Evolutionary conservation across 1,140 invertebrate species (phyloP), one percentile per base, ranked within the genome.

Genomic region (Acromyrmex charruanus): DNA sequence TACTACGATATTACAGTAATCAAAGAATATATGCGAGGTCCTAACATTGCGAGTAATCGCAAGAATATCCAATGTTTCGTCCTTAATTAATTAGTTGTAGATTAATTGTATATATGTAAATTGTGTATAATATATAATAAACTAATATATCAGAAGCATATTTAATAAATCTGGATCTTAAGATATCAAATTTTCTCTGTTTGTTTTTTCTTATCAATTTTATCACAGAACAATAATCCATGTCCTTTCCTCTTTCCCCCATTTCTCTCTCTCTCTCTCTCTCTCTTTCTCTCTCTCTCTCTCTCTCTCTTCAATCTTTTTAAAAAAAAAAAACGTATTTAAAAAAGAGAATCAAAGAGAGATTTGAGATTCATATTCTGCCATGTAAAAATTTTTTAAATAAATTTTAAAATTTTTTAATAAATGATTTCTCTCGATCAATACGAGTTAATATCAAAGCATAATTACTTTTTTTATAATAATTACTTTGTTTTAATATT

Each of bases 101-200:
- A 25, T 86, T 91, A 92, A 61, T 92, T 95, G 95, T 95, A 95
- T 94, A 95, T 95, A 95, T 95, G 94, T 95, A 95, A 89, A 95
- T 95, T 95, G 91, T 95, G 92, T 95, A 95, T 94, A 86, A 95
- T 92, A 93, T 94, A 94, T 94, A 94, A 91, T 94, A 87, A 94
- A 94, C 87, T 94, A 94, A 95, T 95, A 95, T 95, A 95, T 94
- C 91, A 94, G 91, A 92, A 89, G 79, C 91, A 91, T 94, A 94
- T 93, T 94, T 94, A 95, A 94, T 95, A 94, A 94, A 94, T 90
- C 87, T 82, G 77, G 66, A 87, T 51, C 65, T 69, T 87, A 84
- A 84, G 14, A 79, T 18, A 59, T 2, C 0, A 49, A 18, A 55
- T 35, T 21, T 39, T 59, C 2, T 4, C 0, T 10, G 44, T 53